phyloP scores from a whole-genome alignment of 2,113 vertebrate genomes.

The Muscicapa adusta region DNA sequence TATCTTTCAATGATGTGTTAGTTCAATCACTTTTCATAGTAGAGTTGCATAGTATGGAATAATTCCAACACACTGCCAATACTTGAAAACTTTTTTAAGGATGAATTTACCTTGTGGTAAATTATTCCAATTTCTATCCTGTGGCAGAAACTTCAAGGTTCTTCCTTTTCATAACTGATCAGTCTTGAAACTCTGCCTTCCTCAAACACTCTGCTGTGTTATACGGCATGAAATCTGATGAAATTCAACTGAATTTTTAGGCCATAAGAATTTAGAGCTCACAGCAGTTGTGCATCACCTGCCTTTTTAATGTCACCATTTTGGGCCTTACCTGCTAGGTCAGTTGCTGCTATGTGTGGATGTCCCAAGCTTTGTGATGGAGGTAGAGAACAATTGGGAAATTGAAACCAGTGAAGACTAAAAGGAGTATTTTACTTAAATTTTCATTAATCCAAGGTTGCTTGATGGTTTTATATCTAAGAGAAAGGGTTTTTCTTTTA shows the following conservation, averaged over 20 bases:
- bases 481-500: neutral
- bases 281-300: neutral
- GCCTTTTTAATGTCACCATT: neutral
- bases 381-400: neutral
- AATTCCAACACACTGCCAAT: neutral
- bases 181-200: neutral
- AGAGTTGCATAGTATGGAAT: neutral
- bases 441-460: neutral
- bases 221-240: neutral
- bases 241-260: neutral
- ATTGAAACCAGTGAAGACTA: neutral
- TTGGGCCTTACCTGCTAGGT: neutral
- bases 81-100: neutral
- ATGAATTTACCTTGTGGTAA: neutral
- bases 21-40: neutral
- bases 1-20: neutral
- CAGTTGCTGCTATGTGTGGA: neutral
- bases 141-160: neutral
- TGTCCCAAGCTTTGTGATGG: neutral
- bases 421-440: neutral
- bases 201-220: neutral
- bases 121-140: neutral
- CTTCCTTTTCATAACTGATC: neutral
- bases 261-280: neutral
- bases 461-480: neutral